These are phyloP conservation scores for Gymnothorax javanicus DNA, from an alignment of 2,797 vertebrate genomes.

Conservation along the genomic window DNA sequence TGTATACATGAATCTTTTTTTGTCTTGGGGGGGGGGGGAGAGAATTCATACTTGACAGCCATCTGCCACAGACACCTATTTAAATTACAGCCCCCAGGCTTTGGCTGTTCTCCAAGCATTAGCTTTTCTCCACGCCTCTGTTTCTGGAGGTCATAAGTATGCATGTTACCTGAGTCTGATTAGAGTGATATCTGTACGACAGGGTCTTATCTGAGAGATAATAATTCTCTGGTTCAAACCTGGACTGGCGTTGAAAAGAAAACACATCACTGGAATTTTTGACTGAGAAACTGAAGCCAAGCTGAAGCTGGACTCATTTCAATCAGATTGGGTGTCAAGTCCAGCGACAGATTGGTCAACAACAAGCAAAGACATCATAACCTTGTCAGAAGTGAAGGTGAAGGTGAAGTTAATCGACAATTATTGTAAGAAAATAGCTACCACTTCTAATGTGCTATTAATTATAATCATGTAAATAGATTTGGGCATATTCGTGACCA, in stretches of 20 bases:
- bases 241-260: background rate
- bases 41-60: background rate
- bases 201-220: no score
- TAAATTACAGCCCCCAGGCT: background rate
- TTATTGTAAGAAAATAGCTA: background rate
- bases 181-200: no score
- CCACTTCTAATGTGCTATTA: slow-evolving; percentile 37
- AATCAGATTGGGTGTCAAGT: background rate
- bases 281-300: background rate
- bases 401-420: no score
- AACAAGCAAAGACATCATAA: background rate
- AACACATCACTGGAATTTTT: background rate
- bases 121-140: background rate
- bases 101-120: background rate
- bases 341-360: background rate
- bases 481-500: slow-evolving; percentile 39
- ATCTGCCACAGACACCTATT: background rate
- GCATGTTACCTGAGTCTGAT: background rate
- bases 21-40: no score
- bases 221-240: background rate
- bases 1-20: no score
- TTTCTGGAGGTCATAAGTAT: background rate
- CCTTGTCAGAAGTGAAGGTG: background rate
- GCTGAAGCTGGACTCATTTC: background rate
- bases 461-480: slow-evolving; percentile 42